Conservation (phyloP, 2,113 vertebrate genomes). For the Kryptolebias marmoratus region DNA sequence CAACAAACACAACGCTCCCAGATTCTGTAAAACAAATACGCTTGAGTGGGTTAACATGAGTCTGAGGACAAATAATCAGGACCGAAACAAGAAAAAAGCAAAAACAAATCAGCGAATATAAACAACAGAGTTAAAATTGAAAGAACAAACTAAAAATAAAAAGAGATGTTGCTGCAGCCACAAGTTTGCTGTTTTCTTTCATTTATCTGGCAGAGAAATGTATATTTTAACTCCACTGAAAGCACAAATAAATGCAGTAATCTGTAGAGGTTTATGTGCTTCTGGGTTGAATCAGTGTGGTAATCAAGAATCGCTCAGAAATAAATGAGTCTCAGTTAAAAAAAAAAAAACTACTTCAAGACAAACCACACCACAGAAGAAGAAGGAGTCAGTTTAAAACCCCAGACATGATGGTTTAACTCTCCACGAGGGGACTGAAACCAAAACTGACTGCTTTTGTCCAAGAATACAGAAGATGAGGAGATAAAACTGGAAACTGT, state of each 20-base stretch:
- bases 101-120: background rate
- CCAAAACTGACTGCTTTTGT: background rate
- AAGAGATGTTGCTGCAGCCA: background rate
- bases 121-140: background rate
- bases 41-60: background rate
- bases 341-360: background rate
- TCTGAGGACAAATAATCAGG: background rate
- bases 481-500: background rate
- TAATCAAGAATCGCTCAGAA: background rate
- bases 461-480: background rate
- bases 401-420: background rate
- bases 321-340: background rate
- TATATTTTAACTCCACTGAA: background rate
- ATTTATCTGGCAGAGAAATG: background rate
- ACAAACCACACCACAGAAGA: background rate
- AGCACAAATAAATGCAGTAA: background rate
- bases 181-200: background rate
- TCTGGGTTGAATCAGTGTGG: slow-evolving; percentile 10
- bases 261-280: background rate
- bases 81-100: background rate
- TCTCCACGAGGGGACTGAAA: background rate
- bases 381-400: background rate
- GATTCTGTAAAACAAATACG: background rate
- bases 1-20: slow-evolving; percentile 10
- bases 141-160: too few species aligned